A percentile compares a stretch with the other conserved stretches of the same genome.
Conservation (phyloP, 1,140 invertebrate genomes). For the Trachymyrmex cornetzi region DNA sequence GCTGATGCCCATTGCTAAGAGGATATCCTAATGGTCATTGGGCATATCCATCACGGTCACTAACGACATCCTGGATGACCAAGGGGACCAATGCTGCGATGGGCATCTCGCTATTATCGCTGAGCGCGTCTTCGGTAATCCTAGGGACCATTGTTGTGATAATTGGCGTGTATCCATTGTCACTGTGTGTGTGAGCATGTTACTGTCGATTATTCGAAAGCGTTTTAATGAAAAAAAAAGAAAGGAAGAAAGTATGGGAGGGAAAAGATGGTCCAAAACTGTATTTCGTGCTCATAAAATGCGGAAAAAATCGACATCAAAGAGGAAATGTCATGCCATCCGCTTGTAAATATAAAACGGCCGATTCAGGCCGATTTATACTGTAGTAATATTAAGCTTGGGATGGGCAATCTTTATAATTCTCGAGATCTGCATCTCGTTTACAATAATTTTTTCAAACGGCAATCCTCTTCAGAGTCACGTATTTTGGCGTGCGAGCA, state of each 20-base stretch:
- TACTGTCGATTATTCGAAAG: background rate
- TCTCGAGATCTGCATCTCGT: slow-evolving; percentile 11
- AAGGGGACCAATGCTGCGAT: slow-evolving; percentile 55
- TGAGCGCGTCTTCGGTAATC: slow-evolving; percentile 24
- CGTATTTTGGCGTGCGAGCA: background rate
- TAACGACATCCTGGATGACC: slow-evolving; percentile 50
- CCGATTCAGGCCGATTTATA: slow-evolving; percentile 31
- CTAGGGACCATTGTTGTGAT: slow-evolving; percentile 19
- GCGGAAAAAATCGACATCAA: slow-evolving; percentile 37
- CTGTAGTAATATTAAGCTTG: slow-evolving; percentile 46
- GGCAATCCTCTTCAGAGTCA: background rate
- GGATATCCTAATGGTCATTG: slow-evolving; percentile 44
- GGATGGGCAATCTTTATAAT: slow-evolving; percentile 35
- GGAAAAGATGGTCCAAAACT: background rate
- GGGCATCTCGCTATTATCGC: slow-evolving; percentile 35
- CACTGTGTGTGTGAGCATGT: too few species aligned
- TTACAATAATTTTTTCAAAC: background rate
- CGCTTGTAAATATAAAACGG: slow-evolving; percentile 54
- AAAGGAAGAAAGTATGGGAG: background rate
- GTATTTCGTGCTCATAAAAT: slow-evolving; percentile 44
- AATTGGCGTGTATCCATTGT: slow-evolving; percentile 15
- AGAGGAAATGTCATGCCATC: slow-evolving; percentile 53
- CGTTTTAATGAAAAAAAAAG: background rate
- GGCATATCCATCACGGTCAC: slow-evolving; percentile 44
- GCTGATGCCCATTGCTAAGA: slow-evolving; percentile 6